phyloP scores from a whole-genome alignment of 2,888 invertebrate genomes.

The Odontocolon sp. region DNA sequence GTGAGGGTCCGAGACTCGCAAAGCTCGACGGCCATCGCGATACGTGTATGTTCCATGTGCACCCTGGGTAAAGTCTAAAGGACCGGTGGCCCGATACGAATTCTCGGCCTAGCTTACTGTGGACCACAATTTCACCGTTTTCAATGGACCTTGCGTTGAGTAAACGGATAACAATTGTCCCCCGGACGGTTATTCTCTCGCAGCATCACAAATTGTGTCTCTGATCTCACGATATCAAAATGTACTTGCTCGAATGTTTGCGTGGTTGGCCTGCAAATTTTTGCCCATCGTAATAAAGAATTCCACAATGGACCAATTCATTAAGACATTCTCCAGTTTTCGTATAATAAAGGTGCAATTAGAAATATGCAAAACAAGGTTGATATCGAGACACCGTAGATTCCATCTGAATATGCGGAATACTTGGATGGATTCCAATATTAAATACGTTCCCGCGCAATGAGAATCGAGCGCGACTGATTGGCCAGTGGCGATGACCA shows the following conservation, averaged over 20 bases:
- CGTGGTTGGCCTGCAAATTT: not conserved
- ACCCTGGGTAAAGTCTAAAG: constrained; percentile 40
- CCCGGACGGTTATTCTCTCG: not conserved
- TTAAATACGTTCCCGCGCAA: constrained; percentile 63
- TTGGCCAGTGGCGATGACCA: not conserved
- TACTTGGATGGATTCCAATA: constrained; percentile 75
- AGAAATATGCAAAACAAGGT: constrained; percentile 75
- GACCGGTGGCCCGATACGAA: constrained; percentile 29
- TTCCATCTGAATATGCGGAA: constrained; percentile 74
- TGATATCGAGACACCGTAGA: constrained; percentile 68
- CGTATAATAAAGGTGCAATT: constrained; percentile 75
- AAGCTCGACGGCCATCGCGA: constrained; percentile 45
- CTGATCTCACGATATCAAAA: not conserved
- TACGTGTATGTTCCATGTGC: constrained; percentile 36
- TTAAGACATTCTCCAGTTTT: constrained; percentile 71
- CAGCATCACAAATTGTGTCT: not conserved
- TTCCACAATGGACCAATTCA: constrained; percentile 71
- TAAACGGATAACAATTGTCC: constrained; percentile 44
- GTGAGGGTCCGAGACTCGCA: constrained; percentile 60
- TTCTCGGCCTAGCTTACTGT: constrained; percentile 10
- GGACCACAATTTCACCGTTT: constrained; percentile 33
- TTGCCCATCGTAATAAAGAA: constrained; percentile 17
- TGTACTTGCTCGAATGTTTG: not conserved
- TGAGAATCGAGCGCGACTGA: not conserved
- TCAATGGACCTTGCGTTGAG: constrained; percentile 12